Evolutionary conservation across 2,888 invertebrate genomes (phyloP).

Genomic region (Drosophila neoperkinsi): DNA sequence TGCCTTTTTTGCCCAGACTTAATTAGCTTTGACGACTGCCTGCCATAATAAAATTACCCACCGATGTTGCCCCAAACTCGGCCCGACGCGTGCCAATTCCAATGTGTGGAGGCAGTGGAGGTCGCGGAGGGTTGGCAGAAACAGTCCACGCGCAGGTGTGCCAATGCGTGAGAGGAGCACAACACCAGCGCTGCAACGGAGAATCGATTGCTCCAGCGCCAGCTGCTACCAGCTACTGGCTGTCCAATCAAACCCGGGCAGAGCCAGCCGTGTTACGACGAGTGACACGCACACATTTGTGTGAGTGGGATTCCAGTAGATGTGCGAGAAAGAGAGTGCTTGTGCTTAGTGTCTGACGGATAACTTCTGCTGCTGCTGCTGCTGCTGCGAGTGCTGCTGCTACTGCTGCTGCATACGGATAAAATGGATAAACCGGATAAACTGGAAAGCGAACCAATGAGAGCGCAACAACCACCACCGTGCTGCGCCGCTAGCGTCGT

Average conservation of each 20-base stretch:
- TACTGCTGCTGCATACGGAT: constrained; percentile 25
- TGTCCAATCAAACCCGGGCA: constrained; percentile 54
- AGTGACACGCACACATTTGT: constrained; percentile 18
- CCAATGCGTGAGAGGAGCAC: constrained; percentile 58
- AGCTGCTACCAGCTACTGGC: constrained; percentile 36
- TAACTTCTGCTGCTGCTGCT: neutral
- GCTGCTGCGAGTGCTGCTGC: constrained; percentile 1
- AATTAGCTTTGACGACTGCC: constrained; percentile 71
- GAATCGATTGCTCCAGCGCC: constrained; percentile 29
- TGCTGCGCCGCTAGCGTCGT: constrained; percentile 18
- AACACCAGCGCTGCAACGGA: constrained; percentile 24
- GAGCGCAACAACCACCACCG: constrained; percentile 53
- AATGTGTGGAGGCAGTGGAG: neutral
- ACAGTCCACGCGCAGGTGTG: constrained; percentile 60
- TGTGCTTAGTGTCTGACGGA: neutral
- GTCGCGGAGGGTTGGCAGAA: neutral
- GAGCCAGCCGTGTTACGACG: constrained; percentile 27
- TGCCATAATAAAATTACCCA: constrained; percentile 55
- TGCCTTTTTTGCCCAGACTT: constrained; percentile 56
- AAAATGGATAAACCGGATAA: constrained; percentile 68
- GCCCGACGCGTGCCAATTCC: constrained; percentile 49
- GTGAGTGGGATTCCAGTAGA: constrained; percentile 30
- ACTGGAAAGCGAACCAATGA: constrained; percentile 67
- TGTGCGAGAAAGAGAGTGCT: constrained; percentile 37
- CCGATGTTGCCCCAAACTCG: constrained; percentile 14